phyloP scores from a whole-genome alignment of 2,888 invertebrate genomes.

The Euproctis similis region DNA sequence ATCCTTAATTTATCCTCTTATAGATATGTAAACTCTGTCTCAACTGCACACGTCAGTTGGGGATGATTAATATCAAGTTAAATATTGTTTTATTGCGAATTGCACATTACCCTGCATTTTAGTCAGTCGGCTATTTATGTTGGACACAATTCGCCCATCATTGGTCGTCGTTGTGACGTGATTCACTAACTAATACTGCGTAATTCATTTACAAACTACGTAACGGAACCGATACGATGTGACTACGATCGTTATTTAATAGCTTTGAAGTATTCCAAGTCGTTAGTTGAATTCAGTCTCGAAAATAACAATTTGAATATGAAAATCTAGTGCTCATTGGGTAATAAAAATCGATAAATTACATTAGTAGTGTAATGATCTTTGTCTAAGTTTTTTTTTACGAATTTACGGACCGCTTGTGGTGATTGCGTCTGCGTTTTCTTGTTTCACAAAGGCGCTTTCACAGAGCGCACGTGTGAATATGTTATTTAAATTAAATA shows the following conservation, averaged over 20 bases:
- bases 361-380: no score
- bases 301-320: no score
- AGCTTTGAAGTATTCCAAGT: neutral
- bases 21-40: no score
- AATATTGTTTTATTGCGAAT: conserved; percentile 17
- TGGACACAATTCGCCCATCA: conserved; percentile 33
- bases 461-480: no score
- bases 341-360: no score
- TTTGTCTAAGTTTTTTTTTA: no score
- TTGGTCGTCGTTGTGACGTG: conserved; percentile 33
- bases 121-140: conserved; percentile 37
- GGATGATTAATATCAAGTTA: conserved; percentile 9
- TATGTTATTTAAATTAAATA: no score
- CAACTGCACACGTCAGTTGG: conserved; percentile 5
- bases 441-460: no score
- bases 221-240: conserved; percentile 24
- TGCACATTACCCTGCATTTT: conserved; percentile 24
- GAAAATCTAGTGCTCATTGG: no score
- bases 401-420: no score
- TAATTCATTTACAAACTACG: conserved; percentile 8
- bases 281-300: neutral
- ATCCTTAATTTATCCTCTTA: no score
- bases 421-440: no score
- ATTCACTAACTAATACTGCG: conserved; percentile 35
- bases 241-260: neutral